These are phyloP conservation scores for Emydura subglobosa DNA, from an alignment of 2,113 vertebrate species.

Conservation along the genomic window DNA sequence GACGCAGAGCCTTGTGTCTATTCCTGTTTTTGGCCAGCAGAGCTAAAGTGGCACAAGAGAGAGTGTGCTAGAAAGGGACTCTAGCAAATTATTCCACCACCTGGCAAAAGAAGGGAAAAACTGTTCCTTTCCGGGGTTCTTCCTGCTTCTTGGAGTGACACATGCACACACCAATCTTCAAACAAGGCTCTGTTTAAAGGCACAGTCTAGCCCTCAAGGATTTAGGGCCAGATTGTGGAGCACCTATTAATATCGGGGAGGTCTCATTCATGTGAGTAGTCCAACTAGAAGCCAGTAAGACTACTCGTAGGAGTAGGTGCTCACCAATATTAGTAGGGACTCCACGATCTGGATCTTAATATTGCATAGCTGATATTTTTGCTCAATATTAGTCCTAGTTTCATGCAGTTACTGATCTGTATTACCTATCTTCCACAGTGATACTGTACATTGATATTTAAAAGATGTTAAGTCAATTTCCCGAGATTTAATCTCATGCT, in stretches of 20 bases:
- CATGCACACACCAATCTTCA: background rate
- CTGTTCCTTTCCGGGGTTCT: background rate
- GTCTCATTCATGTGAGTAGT: background rate
- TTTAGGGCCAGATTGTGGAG: rapidly evolving
- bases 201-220: rapidly evolving
- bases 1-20: slow-evolving; percentile 43
- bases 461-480: slow-evolving; percentile 26
- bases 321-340: background rate
- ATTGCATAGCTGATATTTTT: background rate
- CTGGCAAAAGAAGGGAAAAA: background rate
- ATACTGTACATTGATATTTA: background rate
- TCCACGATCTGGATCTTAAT: background rate
- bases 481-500: slow-evolving; percentile 54
- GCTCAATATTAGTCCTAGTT: slow-evolving; percentile 2
- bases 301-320: background rate
- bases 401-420: slow-evolving; percentile 31
- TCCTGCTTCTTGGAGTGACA: background rate
- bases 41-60: background rate
- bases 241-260: background rate
- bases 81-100: background rate
- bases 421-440: slow-evolving; percentile 49
- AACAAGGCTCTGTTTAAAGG: rapidly evolving
- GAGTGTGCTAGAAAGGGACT: slow-evolving; percentile 21
- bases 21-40: slow-evolving; percentile 37
- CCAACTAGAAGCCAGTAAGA: background rate